These are phyloP conservation scores for Criorhina ranunculi DNA, from an alignment of 2,888 invertebrate genomes.

Conservation along the genomic window DNA sequence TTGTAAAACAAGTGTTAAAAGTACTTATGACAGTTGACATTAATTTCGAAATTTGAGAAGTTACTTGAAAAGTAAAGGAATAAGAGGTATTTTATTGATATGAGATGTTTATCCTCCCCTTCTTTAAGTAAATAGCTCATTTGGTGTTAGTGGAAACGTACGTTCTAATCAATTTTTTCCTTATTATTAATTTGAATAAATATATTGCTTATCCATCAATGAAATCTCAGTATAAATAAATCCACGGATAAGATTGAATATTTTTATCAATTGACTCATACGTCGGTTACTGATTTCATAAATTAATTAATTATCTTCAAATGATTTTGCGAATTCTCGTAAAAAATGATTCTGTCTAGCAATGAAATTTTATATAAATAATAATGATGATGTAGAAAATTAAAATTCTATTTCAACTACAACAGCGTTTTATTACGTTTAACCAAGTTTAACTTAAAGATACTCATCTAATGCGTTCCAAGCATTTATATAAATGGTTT, in stretches of 20 bases:
- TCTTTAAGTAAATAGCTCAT: too few relatives aligned
- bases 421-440: conserved; percentile 34
- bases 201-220: neutral
- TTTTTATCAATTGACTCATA: neutral
- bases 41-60: too few relatives aligned
- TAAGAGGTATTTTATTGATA: too few relatives aligned
- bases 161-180: too few relatives aligned
- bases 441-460: conserved; percentile 31
- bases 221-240: neutral
- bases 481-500: conserved; percentile 26
- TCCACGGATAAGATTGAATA: conserved; percentile 12
- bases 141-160: too few relatives aligned
- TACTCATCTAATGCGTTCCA: conserved; percentile 59
- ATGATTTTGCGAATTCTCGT: conserved; percentile 63
- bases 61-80: too few relatives aligned
- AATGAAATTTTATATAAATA: neutral
- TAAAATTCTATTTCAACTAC: conserved; percentile 49
- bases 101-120: too few relatives aligned
- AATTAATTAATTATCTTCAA: conserved; percentile 2
- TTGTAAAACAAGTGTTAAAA: too few relatives aligned
- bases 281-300: neutral
- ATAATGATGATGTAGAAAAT: conserved; percentile 47
- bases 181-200: too few relatives aligned
- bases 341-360: conserved; percentile 16
- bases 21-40: too few relatives aligned